Evolutionary conservation across 2,113 vertebrate genomes (phyloP).

Genomic region (Pyxicephalus adspersus): DNA sequence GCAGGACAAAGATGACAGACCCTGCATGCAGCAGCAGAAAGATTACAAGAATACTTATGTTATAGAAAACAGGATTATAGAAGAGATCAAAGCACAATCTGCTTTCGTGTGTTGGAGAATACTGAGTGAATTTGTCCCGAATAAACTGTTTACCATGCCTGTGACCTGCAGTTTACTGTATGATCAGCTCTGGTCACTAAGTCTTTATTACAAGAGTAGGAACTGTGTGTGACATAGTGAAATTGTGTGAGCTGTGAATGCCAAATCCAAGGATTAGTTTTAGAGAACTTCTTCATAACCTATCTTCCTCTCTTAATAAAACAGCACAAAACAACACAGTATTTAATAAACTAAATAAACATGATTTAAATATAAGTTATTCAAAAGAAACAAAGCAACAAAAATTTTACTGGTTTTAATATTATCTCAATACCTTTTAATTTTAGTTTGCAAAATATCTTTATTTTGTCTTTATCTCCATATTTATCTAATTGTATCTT

Average conservation of each 20-base stretch:
- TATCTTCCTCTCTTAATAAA: too few species aligned
- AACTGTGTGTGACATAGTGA: not conserved
- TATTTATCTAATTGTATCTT: too few species aligned
- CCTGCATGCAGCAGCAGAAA: not conserved
- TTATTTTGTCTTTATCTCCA: too few species aligned
- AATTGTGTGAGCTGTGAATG: not conserved
- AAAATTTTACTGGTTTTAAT: too few species aligned
- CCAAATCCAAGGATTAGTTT: not conserved
- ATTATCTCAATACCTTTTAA: too few species aligned
- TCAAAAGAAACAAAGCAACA: too few species aligned
- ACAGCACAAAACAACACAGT: too few species aligned
- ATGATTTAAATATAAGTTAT: too few species aligned
- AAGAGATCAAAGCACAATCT: slow-evolving; percentile 25
- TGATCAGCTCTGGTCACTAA: not conserved
- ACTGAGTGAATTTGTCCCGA: slow-evolving; percentile 4
- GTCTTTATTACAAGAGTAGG: not conserved
- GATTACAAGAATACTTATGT: slow-evolving; percentile 36
- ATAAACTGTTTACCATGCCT: slow-evolving; percentile 2
- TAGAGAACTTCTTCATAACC: too few species aligned
- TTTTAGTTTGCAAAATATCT: too few species aligned
- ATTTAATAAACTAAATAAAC: too few species aligned
- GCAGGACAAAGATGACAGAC: slow-evolving; percentile 9
- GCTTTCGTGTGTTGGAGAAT: not conserved
- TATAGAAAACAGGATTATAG: slow-evolving; percentile 31
- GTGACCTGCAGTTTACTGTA: not conserved